Evolutionary conservation across 2,888 invertebrate genomes (phyloP), one percentile per base, ranked within the genome.

Genomic region (Onthophagus sagittarius): DNA sequence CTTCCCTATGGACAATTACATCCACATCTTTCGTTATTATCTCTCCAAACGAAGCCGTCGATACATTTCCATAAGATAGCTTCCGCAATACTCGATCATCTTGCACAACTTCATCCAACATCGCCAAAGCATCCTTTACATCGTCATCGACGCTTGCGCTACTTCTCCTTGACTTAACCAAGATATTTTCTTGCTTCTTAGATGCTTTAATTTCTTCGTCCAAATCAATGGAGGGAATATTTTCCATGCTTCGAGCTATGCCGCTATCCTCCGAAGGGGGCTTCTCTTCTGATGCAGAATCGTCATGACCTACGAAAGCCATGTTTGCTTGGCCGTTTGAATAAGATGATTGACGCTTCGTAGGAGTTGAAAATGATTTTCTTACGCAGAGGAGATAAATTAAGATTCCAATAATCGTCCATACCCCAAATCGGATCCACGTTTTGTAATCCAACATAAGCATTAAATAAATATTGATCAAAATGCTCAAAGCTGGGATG

Each of bases 391-490:
- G 39, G 6, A 53, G 39, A 53, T 53, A 53, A 53, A 53, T 53
- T 53, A 11, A 11, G 11, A 53, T 53, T 53, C 39, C 96, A 76
- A 95, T 85, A 9, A 84, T 82, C 87, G 96, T 90, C 96, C 96
- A 97, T 33, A 94, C 86, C 2, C 86, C 86, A 81, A 96, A 94
- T 77, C 95, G 86, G n/a, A 95, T 87, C 96, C 97, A 97, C 0
- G 96, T 96, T 76, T 89, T 87, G 0, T 84, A 79, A 77, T 93
- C 93, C 78, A 97, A 86, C 84, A 94, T 90, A 73, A 94, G 86
- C 95, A 97, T 95, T 15, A 97, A 86, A 82, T 95, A 94, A 72
- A 95, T 88, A 82, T 97, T 97, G 64, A 93, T 88, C 78, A 95
- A 88, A 76, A 95, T 92, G 81, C 95, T 95, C 65, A 94, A 80